Evolutionary conservation across 2,888 invertebrate species (phyloP), one percentile per base, ranked within the genome.

Genomic region (Tiliacea citrago): DNA sequence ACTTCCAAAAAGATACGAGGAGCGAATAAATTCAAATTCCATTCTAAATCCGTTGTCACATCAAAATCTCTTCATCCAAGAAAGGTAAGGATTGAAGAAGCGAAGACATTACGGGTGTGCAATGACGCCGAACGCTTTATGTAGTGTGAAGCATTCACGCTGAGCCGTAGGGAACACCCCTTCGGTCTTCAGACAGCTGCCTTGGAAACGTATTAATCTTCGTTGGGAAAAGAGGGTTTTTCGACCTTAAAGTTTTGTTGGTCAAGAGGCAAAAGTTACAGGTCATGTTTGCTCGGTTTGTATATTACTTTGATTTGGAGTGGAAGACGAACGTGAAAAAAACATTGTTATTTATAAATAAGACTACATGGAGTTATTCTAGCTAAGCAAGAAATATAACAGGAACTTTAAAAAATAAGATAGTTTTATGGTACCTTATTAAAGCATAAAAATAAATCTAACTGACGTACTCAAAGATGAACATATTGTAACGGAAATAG

Each of bases 51-150:
- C 79, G 79, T 87, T 83, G 77, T 75, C 79, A 73, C 76, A 84
- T 86, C 86, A 82, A 79, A 89, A 86, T 86, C 84, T 86, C 86
- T 88, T 85, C 87, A 85, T 85, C 77, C 81, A 79, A 76, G 73
- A 73, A 84, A 86, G 84, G 83, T 86, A 80, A 83, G 83, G 84
- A 84, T 86, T 88, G 85, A 86, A 78, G 87, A 89, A 90, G 88
- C 83, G 81, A 84, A 84, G 87, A 87, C 89, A 90, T 91, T 90
- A 92, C 88, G 88, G 84, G 82, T 86, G 91, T 89, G 94, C 94
- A 95, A 93, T 95, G 95, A 92, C 90, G 94, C 94, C 92, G 73
- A 90, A 88, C 91, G 89, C 87, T 95, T 96, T 96, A 96, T 96
- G 95, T 94, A 92, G 92, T 95, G 96, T 95, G 93, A 96, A 95